phyloP scores from a whole-genome alignment of 2,888 invertebrate genomes.

The Kryphioiulus occultus region DNA sequence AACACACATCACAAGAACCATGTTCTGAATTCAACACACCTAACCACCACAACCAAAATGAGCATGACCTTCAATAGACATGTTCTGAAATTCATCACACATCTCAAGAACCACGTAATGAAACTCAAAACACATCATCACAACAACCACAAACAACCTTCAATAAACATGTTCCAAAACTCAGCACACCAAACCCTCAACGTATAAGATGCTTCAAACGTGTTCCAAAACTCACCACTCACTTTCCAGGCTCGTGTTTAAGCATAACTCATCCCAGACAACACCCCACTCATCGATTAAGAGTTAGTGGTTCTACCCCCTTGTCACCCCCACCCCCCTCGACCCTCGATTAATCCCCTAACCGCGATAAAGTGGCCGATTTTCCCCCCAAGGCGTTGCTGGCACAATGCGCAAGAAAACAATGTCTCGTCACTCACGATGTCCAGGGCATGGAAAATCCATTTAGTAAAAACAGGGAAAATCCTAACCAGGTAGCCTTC shows the following conservation, averaged over 20 bases:
- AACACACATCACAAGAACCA: too few species aligned
- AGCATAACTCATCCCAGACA: not conserved
- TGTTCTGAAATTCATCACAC: too few species aligned
- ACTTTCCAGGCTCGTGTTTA: not conserved
- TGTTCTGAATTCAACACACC: too few species aligned
- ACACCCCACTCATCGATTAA: not conserved
- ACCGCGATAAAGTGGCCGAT: not conserved
- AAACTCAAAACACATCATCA: too few species aligned
- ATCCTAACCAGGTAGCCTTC: constrained; percentile 22
- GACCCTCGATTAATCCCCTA: not conserved
- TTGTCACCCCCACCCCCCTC: not conserved
- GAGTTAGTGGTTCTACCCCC: not conserved
- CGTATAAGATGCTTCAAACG: too few species aligned
- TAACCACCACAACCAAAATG: too few species aligned
- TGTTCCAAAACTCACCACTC: not conserved
- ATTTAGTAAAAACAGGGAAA: constrained; percentile 35
- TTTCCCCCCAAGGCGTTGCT: not conserved
- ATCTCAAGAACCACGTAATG: too few species aligned
- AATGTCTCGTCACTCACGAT: constrained; percentile 20
- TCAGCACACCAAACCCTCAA: too few species aligned
- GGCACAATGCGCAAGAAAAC: not conserved
- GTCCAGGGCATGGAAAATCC: not conserved
- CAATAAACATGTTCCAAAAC: too few species aligned
- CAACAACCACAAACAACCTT: too few species aligned
- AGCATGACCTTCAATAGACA: too few species aligned